phyloP scores from a whole-genome alignment of 2,888 invertebrate species.

The Hirtodrosophila cameraria region DNA sequence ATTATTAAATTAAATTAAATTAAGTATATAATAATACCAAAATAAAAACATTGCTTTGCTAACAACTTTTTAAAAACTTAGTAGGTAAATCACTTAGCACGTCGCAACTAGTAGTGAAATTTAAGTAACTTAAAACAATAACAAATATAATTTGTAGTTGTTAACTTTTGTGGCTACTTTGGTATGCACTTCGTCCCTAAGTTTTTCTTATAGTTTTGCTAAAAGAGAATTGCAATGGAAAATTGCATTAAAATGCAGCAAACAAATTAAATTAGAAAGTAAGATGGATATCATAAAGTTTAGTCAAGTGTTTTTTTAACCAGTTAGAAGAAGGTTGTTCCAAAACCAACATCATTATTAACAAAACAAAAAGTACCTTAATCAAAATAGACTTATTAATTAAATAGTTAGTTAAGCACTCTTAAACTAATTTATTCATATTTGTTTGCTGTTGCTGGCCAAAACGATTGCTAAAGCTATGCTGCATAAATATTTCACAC shows the following conservation, averaged over 20 bases:
- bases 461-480: conserved; percentile 6
- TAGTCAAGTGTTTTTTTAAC: no score
- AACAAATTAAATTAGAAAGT: conserved; percentile 42
- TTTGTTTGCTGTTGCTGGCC: conserved; percentile 1
- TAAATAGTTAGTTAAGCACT: no score
- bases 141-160: conserved; percentile 20
- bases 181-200: conserved; percentile 6
- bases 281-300: no score
- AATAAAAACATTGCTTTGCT: background rate
- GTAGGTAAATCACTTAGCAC: conserved; percentile 1
- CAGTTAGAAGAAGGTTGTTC: no score
- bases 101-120: conserved; percentile 3
- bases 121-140: conserved; percentile 10
- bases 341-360: no score
- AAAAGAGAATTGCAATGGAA: conserved; percentile 7
- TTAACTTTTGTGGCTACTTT: conserved; percentile 32
- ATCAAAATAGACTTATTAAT: no score
- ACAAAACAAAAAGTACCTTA: no score
- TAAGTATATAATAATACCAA: no score
- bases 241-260: conserved; percentile 35
- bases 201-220: conserved; percentile 17
- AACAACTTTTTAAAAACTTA: background rate
- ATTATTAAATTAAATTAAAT: background rate
- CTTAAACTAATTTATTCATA: no score
- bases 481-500: conserved; percentile 13